These are phyloP conservation scores for Hafferia zeledoni DNA, from an alignment of 2,797 vertebrate species.

Conservation along the genomic window DNA sequence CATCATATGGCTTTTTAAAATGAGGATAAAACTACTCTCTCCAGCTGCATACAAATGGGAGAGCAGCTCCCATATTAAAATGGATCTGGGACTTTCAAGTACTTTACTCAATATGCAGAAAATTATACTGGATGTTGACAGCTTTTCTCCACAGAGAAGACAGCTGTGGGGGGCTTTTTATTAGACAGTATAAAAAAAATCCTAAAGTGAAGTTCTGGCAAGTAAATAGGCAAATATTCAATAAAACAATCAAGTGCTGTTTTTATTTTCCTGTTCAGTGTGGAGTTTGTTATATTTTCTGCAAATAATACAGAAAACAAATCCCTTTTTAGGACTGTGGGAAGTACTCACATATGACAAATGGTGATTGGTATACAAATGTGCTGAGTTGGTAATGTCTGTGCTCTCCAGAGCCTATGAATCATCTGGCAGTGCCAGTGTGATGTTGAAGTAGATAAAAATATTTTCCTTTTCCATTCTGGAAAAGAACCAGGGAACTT, in stretches of 20 bases:
- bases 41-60: constrained; percentile 53
- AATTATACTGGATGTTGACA: constrained; percentile 50
- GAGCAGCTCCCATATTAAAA: constrained; percentile 46
- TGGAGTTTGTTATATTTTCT: constrained; percentile 49
- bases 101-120: constrained; percentile 56
- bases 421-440: constrained; percentile 47
- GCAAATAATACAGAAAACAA: constrained; percentile 51
- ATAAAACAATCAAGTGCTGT: constrained; percentile 41
- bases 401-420: constrained; percentile 56
- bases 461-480: constrained; percentile 27
- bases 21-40: constrained; percentile 40
- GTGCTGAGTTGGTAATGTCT: constrained; percentile 71
- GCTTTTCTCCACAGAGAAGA: constrained; percentile 26
- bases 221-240: constrained; percentile 45
- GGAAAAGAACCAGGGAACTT: not conserved
- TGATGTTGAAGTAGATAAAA: constrained; percentile 20
- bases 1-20: constrained; percentile 21
- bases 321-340: constrained; percentile 56
- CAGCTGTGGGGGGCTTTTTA: constrained; percentile 63
- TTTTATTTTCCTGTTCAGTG: constrained; percentile 52
- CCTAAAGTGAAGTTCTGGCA: constrained; percentile 58
- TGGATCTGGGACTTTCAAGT: constrained; percentile 54
- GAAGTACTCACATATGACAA: constrained; percentile 68
- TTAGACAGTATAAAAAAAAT: constrained; percentile 33
- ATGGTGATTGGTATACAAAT: constrained; percentile 65